Base-by-base conservation (phyloP, 64 coral and sea anemone species). In the Exaiptasia diaphana region DNA sequence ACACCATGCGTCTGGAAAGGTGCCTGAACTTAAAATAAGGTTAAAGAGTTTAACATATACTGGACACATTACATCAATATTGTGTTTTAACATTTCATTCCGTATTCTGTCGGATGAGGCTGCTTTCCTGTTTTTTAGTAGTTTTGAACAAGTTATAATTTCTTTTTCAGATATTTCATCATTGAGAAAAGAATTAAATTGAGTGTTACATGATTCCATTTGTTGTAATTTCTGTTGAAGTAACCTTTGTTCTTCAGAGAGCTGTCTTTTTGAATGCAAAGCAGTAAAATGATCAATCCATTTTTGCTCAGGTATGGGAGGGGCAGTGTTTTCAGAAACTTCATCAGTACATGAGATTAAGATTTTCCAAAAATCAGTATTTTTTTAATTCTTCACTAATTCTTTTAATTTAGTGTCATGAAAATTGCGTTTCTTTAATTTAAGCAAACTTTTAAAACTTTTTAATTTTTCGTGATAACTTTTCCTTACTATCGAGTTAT, bases 81-180 rank as follows among this genome's bases (percentile, higher is more conserved):
- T 38, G 18, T 44, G 20, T 82, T 65, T 67, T 24, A 82, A 45
- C 38, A 67, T 82, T 81, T 81, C 77, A 41, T 65, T 58, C 20
- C 50, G 24, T 48, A 67, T 82, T 68, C 30, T 68, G 59, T 82
- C 79, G 50, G 24, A 24, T 11, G 10, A 32, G 20, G 75, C 10
- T 15, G 75, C 50, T 39, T 79, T 79, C 7, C 60, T 59, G 15
- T 58, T 64, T 43, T 81, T 81, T 17, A 81, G 24, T 50, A 46
- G n/a, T 64, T 64, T 63, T 13, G 44, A 18, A 13, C 17, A 32
- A 43, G 30, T 24, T 37, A 30, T 12, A 21, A 81, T 81, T 64
- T 81, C 78, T 46, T 33, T 14, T n/a, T 81, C 53, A 39, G 56
- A 18, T 9, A 81, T 76, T 7, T 7, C 39, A 27, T 45, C 8